A percentile compares a stretch with the other conserved stretches of the same genome.
Evolutionary conservation across 2,888 invertebrate species (phyloP).

Genomic region (Apomyelois bistriatella): DNA sequence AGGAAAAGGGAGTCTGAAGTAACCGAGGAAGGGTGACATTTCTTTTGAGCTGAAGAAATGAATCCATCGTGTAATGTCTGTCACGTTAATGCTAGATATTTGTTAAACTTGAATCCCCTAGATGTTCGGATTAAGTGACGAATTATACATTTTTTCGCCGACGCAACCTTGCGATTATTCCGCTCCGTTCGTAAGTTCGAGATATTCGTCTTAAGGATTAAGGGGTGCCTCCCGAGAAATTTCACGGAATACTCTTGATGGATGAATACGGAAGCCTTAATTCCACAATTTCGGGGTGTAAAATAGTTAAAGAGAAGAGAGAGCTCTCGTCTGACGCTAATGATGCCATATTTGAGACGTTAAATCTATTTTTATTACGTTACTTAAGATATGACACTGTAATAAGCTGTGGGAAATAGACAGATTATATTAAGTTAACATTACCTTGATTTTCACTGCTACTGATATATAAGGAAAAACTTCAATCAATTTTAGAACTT

Average conservation of each 20-base stretch:
- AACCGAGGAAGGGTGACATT: not conserved
- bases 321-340: conserved; percentile 41
- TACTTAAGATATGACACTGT: conserved; percentile 16
- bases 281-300: conserved; percentile 62
- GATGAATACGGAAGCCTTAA: conserved; percentile 69
- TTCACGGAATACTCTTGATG: conserved; percentile 70
- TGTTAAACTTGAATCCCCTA: conserved; percentile 53
- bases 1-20: not conserved
- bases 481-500: no score
- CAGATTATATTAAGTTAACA: no score
- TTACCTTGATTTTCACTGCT: not conserved
- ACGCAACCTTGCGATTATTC: conserved; percentile 69
- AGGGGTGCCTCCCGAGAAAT: conserved; percentile 64
- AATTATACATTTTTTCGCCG: conserved; percentile 70
- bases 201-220: conserved; percentile 77
- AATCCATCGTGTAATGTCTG: conserved; percentile 36
- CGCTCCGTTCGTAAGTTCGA: conserved; percentile 68
- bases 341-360: conserved; percentile 41
- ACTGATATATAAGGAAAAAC: no score
- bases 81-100: conserved; percentile 65
- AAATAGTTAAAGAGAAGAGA: conserved; percentile 57
- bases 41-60: conserved; percentile 11
- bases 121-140: conserved; percentile 67
- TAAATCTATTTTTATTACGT: conserved; percentile 22
- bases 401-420: conserved; percentile 9